Evolutionary conservation across 1,140 invertebrate genomes (phyloP).

Genomic region (Drosophila gunungcola): DNA sequence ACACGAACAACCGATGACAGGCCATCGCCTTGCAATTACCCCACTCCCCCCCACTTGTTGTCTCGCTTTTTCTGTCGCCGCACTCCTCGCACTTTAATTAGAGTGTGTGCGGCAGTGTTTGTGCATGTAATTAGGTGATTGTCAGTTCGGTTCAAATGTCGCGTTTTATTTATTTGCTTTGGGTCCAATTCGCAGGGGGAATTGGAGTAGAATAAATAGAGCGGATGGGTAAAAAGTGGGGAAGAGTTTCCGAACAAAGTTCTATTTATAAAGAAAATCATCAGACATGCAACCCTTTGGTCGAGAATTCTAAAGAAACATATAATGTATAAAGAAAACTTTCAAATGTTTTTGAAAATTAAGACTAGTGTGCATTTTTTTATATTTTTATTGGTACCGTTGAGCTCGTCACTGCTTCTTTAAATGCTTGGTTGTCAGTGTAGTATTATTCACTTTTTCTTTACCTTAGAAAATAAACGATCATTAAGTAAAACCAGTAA

Average conservation of each 20-base stretch:
- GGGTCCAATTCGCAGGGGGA: constrained; percentile 2
- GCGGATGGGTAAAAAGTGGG: too few species aligned
- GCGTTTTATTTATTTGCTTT: constrained; percentile 70
- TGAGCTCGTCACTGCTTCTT: too few species aligned
- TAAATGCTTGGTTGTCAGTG: too few species aligned
- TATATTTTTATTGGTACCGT: too few species aligned
- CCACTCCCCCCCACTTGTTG: constrained; percentile 12
- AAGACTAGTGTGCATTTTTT: too few species aligned
- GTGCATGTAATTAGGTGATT: constrained; percentile 77
- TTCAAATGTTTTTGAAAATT: too few species aligned
- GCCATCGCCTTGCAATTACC: constrained; percentile 80
- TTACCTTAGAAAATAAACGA: not conserved
- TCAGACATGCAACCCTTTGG: not conserved
- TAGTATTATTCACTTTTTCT: too few species aligned
- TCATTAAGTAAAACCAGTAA: not conserved
- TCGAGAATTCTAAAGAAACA: not conserved
- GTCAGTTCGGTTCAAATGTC: constrained; percentile 76
- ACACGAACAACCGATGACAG: constrained; percentile 71
- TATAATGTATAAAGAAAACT: too few species aligned
- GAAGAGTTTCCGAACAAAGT: not conserved
- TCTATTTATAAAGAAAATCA: not conserved
- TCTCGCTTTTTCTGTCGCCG: constrained; percentile 17
- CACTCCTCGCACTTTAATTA: constrained; percentile 44
- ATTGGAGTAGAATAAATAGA: constrained; percentile 3
- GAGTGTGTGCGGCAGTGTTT: constrained; percentile 15